A percentile compares a stretch with the other conserved stretches of the same genome.
Conservation (phyloP, 1,140 invertebrate genomes). For the Solenopsis fugax region DNA sequence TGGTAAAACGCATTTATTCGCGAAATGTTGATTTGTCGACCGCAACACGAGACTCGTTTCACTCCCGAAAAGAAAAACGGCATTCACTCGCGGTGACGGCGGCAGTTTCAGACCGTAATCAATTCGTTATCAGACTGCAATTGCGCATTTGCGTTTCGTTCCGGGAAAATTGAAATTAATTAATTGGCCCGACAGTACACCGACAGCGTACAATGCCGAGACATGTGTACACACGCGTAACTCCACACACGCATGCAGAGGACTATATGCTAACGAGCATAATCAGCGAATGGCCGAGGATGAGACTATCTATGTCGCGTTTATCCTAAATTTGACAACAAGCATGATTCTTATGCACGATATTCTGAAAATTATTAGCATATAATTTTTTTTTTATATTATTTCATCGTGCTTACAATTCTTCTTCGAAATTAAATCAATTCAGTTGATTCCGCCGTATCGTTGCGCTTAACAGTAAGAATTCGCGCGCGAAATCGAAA, state of each 20-base stretch:
- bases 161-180: slow-evolving; percentile 85
- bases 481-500: not conserved
- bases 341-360: not conserved
- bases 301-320: slow-evolving; percentile 9
- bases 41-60: slow-evolving; percentile 37
- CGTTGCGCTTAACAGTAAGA: not conserved
- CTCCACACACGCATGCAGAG: slow-evolving; percentile 60
- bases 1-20: slow-evolving; percentile 9
- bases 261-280: slow-evolving; percentile 80
- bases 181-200: slow-evolving; percentile 79
- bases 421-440: not conserved
- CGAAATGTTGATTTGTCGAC: slow-evolving; percentile 49
- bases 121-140: slow-evolving; percentile 82
- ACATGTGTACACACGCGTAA: slow-evolving; percentile 36
- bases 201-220: slow-evolving; percentile 60
- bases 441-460: not conserved
- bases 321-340: slow-evolving; percentile 3
- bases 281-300: slow-evolving; percentile 73
- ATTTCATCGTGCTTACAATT: not conserved
- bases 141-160: slow-evolving; percentile 81
- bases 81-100: slow-evolving; percentile 71
- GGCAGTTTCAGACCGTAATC: slow-evolving; percentile 79
- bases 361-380: not conserved
- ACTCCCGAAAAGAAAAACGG: slow-evolving; percentile 55
- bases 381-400: not conserved